A percentile compares a stretch with the other conserved stretches of the same genome.
These are phyloP conservation scores for Micropterix aruncella DNA, from an alignment of 2,888 invertebrate genomes.

Conservation along the genomic window DNA sequence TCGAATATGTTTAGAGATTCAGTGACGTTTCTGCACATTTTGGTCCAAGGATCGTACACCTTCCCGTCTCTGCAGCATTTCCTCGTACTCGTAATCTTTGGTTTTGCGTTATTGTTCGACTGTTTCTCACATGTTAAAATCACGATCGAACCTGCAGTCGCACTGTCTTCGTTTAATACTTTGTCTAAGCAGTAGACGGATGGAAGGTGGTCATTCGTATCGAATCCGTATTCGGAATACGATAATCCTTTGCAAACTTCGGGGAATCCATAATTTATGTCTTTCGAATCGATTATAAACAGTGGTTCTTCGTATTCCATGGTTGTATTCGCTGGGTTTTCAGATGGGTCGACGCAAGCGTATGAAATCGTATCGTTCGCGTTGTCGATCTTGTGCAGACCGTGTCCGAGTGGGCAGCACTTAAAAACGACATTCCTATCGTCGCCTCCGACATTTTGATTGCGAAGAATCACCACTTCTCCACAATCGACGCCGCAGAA, in stretches of 20 bases:
- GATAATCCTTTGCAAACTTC: conserved; percentile 18
- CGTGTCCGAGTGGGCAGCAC: background rate
- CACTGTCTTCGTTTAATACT: conserved; percentile 6
- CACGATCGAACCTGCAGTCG: conserved; percentile 6
- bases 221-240: conserved; percentile 9
- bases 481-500: no score
- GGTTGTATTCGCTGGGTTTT: background rate
- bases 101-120: background rate
- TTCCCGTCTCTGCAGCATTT: conserved; percentile 30
- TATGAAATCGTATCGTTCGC: background rate
- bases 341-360: background rate
- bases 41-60: conserved; percentile 22
- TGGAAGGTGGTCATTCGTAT: conserved; percentile 3
- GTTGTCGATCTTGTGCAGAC: background rate
- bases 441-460: no score
- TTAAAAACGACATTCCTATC: background rate
- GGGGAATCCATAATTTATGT: conserved; percentile 22
- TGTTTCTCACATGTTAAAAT: conserved; percentile 7
- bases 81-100: conserved; percentile 17
- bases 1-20: conserved; percentile 12
- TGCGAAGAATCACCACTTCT: no score
- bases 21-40: conserved; percentile 20
- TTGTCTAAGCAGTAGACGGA: conserved; percentile 10
- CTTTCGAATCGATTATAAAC: conserved; percentile 2
- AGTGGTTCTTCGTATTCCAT: conserved; percentile 2